Percentiles rank a stretch among this genome's conserved stretches.
Conservation (phyloP, 2,888 invertebrate genomes). For the Hesperia comma region DNA sequence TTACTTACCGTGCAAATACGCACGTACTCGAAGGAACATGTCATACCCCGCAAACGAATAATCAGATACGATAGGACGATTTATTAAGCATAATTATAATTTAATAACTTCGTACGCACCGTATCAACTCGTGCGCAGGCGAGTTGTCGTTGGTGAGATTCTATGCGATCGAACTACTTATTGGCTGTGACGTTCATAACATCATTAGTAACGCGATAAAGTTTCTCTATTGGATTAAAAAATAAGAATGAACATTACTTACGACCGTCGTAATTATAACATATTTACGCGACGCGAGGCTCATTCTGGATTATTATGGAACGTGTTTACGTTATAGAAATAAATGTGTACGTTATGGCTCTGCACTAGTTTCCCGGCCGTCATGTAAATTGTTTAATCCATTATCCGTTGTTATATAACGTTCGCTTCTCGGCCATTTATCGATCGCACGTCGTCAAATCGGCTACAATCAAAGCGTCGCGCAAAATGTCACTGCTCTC, state of each 20-base stretch:
- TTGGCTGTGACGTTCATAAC: conserved; percentile 35
- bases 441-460: conserved; percentile 65
- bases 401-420: conserved; percentile 34
- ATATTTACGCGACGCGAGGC: conserved; percentile 18
- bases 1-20: conserved; percentile 46
- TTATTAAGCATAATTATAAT: conserved; percentile 41
- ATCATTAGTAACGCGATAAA: conserved; percentile 34
- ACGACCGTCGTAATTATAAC: conserved; percentile 21
- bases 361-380: conserved; percentile 40
- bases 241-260: conserved; percentile 29
- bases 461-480: conserved; percentile 59
- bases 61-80: conserved; percentile 44
- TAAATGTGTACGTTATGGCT: conserved; percentile 39
- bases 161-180: conserved; percentile 27
- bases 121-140: conserved; percentile 31
- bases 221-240: conserved; percentile 32
- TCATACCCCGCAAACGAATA: conserved; percentile 50
- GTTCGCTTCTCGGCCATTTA: conserved; percentile 50
- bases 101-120: conserved; percentile 35
- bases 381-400: conserved; percentile 38
- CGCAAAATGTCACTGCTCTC: conserved; percentile 79
- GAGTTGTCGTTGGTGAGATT: conserved; percentile 27
- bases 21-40: conserved; percentile 54
- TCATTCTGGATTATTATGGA: conserved; percentile 32
- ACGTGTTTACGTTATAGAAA: conserved; percentile 35